Conservation (phyloP, 2,797 vertebrate genomes). For the Xenopus petersii region DNA sequence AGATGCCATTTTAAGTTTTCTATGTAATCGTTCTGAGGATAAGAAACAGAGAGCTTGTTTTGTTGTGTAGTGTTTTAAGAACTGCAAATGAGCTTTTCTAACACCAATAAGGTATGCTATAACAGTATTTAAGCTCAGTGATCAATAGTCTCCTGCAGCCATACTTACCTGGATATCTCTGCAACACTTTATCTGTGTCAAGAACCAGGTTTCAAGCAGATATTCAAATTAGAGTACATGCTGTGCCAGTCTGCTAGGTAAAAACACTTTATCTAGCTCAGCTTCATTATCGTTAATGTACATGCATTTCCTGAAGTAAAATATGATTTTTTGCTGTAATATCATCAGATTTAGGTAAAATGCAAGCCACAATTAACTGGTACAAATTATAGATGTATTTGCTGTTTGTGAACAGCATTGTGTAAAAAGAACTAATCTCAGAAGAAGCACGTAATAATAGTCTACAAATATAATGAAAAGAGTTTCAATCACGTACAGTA, state of each 20-base stretch:
- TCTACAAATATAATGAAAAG: no score
- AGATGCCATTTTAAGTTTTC: conserved; percentile 34
- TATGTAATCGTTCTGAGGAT: conserved; percentile 21
- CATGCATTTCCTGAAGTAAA: conserved; percentile 53
- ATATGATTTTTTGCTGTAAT: conserved; percentile 55
- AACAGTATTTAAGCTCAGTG: conserved; percentile 42
- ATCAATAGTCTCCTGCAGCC: conserved; percentile 44
- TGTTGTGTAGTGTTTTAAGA: conserved; percentile 17
- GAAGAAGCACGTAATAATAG: no score
- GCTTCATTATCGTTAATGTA: conserved; percentile 68
- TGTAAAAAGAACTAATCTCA: conserved; percentile 16
- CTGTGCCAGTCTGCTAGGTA: conserved; percentile 69
- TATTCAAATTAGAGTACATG: conserved; percentile 64
- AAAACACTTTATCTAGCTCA: conserved; percentile 59
- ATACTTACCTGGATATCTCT: conserved; percentile 54
- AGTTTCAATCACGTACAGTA: no score
- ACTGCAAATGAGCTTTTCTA: conserved; percentile 24
- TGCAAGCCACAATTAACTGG: conserved; percentile 36
- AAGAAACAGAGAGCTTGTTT: background rate
- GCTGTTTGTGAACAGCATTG: conserved; percentile 20
- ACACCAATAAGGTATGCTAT: conserved; percentile 27
- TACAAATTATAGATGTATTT: conserved; percentile 37
- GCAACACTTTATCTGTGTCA: conserved; percentile 57
- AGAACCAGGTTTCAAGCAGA: conserved; percentile 60
- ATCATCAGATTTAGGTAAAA: conserved; percentile 54